Evolutionary conservation across 2,888 invertebrate genomes (phyloP).

Genomic region (Mythimna ferrago): DNA sequence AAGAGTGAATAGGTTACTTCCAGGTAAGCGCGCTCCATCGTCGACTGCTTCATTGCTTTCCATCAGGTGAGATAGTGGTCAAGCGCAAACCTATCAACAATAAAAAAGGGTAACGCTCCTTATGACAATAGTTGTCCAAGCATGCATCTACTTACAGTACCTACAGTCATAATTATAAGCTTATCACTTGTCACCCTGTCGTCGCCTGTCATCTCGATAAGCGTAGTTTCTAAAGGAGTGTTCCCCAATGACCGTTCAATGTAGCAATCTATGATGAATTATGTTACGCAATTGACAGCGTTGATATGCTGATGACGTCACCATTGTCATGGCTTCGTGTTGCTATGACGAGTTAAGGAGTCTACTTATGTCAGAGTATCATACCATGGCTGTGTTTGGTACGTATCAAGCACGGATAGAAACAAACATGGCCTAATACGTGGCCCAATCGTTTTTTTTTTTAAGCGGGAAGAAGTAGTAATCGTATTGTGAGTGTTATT

Average conservation of each 20-base stretch:
- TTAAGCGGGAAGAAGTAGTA: no score
- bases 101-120: neutral
- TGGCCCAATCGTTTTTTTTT: no score
- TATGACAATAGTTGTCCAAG: neutral
- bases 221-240: conserved; percentile 11
- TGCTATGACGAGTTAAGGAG: neutral
- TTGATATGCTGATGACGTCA: conserved; percentile 12
- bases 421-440: no score
- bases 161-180: neutral
- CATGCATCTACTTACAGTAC: neutral
- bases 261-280: conserved; percentile 18
- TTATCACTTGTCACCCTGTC: conserved; percentile 24
- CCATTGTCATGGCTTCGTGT: neutral
- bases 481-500: no score
- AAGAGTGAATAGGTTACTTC: no score
- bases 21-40: no score
- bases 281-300: conserved; percentile 15
- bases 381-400: no score
- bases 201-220: conserved; percentile 25
- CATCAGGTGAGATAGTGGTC: no score
- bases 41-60: no score
- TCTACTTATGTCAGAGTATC: no score
- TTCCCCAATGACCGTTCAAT: conserved; percentile 6
- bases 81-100: no score
- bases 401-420: no score